Base-by-base conservation (phyloP, 2,888 invertebrate genomes). In the Zaprionus lineosus region DNA sequence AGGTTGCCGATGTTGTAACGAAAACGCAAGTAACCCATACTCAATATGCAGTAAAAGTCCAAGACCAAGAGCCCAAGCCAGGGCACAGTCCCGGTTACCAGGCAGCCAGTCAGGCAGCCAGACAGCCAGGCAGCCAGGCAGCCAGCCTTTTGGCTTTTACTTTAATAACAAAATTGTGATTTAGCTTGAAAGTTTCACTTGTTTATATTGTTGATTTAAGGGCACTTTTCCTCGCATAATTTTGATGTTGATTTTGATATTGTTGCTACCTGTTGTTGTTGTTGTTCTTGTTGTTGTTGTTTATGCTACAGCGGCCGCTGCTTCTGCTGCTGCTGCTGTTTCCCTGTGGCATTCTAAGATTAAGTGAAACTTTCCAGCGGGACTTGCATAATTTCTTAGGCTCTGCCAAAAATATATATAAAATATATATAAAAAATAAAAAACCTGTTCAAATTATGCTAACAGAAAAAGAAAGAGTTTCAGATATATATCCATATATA, bases 1-100 rank as follows among this genome's bases (percentile, higher is more conserved):
- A n/a, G 37, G 18, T 66, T 56, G 47, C 29, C 33, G 61, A 76
- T 68, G 64, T 61, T 61, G 77, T 63, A 84, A 74, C 34, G 71
- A 77, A 77, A 78, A 63, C 82, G 82, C 77, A 84, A 84, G 84
- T 81, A 47, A 41, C 48, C 34, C 29, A 36, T 41, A 55, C 53
- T 36, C 59, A 50, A 52, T 19, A 36, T n/a, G 5, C 28, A 34
- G 19, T 31, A 6, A 31, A 14, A 48, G 19, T 18, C 36, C 59
- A 33, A 19, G 19, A 16, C 51, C 47, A 24, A 8, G 43, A 43
- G 36, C 26, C 34, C 36, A 36, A 16, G n/a, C 33, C 24, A 9
- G 18, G 34, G 2, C 24, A 11, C 12, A 19, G 24, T 12, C 53
- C 29, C 34, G n/a, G n/a, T n/a, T n/a, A n/a, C n/a, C n/a, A n/a